phyloP scores from a whole-genome alignment of 2,797 vertebrate genomes.

The Nannoperca australis region DNA sequence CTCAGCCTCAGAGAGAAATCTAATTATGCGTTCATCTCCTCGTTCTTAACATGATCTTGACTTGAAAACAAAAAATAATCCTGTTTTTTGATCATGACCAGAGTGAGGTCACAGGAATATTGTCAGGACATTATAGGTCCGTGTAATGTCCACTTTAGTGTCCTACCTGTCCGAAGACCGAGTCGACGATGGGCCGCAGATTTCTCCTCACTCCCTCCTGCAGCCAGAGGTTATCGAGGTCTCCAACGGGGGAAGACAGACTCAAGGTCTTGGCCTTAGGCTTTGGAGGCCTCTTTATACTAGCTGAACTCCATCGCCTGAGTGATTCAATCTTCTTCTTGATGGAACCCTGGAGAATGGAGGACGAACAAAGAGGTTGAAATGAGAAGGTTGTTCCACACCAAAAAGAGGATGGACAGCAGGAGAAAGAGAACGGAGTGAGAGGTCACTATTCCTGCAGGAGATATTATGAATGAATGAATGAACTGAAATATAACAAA shows the following conservation, averaged over 20 bases:
- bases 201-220: constrained; percentile 73
- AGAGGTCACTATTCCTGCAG: background rate
- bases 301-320: constrained; percentile 85
- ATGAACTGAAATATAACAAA: background rate
- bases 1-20: background rate
- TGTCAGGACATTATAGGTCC: background rate
- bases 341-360: constrained; percentile 80
- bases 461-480: background rate
- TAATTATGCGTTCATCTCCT: background rate
- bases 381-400: background rate
- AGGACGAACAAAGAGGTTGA: background rate
- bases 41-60: background rate
- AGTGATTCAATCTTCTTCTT: constrained; percentile 87
- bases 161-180: constrained; percentile 87
- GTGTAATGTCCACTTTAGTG: background rate
- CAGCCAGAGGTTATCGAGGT: constrained; percentile 69
- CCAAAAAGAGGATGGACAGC: background rate
- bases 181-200: constrained; percentile 84
- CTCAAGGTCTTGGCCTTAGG: constrained; percentile 82
- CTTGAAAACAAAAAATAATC: constrained; percentile 3
- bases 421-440: background rate
- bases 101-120: background rate
- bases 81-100: background rate
- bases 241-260: constrained; percentile 75
- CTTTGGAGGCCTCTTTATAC: constrained; percentile 81